These are phyloP conservation scores for Rhincodon typus DNA, from an alignment of 2,797 vertebrate species.

Conservation along the genomic window DNA sequence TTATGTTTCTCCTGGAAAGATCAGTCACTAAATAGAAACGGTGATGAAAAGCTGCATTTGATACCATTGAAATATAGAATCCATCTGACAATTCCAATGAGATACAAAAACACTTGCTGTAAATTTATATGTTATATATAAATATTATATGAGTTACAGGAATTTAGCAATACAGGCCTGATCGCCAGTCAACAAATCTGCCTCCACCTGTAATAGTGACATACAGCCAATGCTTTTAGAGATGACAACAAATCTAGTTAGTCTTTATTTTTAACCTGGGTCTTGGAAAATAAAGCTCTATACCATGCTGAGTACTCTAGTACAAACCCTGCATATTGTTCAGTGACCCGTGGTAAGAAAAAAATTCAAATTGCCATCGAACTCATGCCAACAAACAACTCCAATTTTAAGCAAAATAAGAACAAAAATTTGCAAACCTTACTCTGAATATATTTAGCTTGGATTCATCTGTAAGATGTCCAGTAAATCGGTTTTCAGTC, in stretches of 20 bases:
- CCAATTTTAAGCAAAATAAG: background rate
- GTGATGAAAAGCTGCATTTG: background rate
- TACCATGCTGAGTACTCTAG: background rate
- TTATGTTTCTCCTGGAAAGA: background rate
- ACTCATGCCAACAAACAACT: background rate
- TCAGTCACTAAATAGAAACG: background rate
- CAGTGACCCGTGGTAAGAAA: background rate
- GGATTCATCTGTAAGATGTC: background rate
- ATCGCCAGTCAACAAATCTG: background rate
- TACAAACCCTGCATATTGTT: background rate
- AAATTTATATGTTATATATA: background rate
- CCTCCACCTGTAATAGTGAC: background rate
- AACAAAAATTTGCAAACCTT: background rate
- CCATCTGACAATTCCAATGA: background rate
- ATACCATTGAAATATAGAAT: background rate
- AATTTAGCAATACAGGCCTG: background rate
- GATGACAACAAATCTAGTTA: background rate
- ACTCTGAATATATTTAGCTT: background rate
- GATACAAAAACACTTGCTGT: background rate
- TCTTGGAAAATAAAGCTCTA: background rate
- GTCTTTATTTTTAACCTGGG: background rate
- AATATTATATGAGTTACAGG: too few relatives aligned
- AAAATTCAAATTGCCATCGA: background rate
- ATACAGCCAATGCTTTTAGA: background rate
- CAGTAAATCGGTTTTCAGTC: background rate